phyloP scores from a whole-genome alignment of 30 jellyfish, hydroid and myxozoan genomes.

The Rhopilema esculentum region DNA sequence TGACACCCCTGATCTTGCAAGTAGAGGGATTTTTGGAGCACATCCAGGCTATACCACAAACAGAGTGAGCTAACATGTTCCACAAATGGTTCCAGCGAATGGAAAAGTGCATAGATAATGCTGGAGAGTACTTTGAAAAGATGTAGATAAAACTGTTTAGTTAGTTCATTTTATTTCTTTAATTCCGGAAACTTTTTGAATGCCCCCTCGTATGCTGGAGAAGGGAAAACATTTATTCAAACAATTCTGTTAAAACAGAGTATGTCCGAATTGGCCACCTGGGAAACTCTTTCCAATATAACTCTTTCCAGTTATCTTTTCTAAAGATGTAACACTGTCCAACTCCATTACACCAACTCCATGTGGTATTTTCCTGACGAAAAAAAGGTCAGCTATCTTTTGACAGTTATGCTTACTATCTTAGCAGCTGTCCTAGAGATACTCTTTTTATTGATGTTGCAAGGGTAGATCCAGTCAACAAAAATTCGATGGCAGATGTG shows the following conservation, averaged over 20 bases:
- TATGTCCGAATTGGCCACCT: not conserved
- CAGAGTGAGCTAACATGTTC: slow-evolving; percentile 6
- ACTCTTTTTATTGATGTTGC: slow-evolving; percentile 2
- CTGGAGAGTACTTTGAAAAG: slow-evolving; percentile 22
- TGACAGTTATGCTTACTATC: not conserved
- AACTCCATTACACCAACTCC: slow-evolving; percentile 2
- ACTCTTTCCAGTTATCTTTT: slow-evolving; percentile 5
- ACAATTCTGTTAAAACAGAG: not conserved
- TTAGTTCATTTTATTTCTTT: too few relatives aligned
- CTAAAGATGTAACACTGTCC: not conserved
- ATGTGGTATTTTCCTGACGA: not conserved
- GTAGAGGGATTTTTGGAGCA: slow-evolving; percentile 20
- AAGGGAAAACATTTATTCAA: slow-evolving; percentile 4
- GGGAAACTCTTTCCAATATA: not conserved
- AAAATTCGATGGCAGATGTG: not conserved
- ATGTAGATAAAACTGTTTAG: too few relatives aligned
- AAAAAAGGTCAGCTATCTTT: slow-evolving; percentile 9
- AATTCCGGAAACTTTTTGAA: too few relatives aligned
- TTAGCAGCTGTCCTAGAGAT: not conserved
- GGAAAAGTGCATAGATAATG: slow-evolving; percentile 6
- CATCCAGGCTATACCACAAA: slow-evolving; percentile 7
- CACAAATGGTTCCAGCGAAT: slow-evolving; percentile 3
- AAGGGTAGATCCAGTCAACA: not conserved
- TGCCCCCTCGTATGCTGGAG: not conserved
- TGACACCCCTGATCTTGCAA: slow-evolving; percentile 19